phyloP scores from a whole-genome alignment of 2,888 invertebrate species.

The Limnephilus auricula region DNA sequence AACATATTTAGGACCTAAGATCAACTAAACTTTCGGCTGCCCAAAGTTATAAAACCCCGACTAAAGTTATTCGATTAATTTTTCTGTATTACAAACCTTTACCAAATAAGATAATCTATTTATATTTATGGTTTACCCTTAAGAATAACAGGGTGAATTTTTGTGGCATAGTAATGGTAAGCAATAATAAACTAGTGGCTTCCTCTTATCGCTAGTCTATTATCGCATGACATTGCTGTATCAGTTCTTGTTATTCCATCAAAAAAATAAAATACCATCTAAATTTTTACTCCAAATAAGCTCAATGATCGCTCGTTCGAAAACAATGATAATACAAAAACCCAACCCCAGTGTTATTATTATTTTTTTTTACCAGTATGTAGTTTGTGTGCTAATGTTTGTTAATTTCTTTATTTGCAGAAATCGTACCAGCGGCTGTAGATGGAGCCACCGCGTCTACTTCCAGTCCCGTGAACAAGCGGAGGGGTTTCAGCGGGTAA shows the following conservation, averaged over 20 bases:
- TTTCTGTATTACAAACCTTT: neutral
- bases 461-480: conserved; percentile 90
- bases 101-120: neutral
- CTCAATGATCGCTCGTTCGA: too few species aligned
- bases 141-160: too few species aligned
- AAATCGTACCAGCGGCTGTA: conserved; percentile 81
- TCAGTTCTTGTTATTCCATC: too few species aligned
- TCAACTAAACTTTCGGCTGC: neutral
- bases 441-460: conserved; percentile 78
- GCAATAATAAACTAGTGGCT: too few species aligned
- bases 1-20: too few species aligned
- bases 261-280: too few species aligned
- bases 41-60: neutral
- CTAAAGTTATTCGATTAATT: neutral
- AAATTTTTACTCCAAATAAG: too few species aligned
- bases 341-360: neutral
- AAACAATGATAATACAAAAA: too few species aligned
- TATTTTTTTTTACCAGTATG: neutral
- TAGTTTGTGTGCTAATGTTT: conserved; percentile 40
- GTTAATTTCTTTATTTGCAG: conserved; percentile 75
- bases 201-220: too few species aligned
- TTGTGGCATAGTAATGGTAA: too few species aligned
- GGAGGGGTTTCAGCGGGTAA: conserved; percentile 91
- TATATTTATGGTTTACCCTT: too few species aligned
- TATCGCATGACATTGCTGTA: too few species aligned